These are phyloP conservation scores for Apis cerana DNA, from an alignment of 1,140 invertebrate genomes.

Conservation along the genomic window DNA sequence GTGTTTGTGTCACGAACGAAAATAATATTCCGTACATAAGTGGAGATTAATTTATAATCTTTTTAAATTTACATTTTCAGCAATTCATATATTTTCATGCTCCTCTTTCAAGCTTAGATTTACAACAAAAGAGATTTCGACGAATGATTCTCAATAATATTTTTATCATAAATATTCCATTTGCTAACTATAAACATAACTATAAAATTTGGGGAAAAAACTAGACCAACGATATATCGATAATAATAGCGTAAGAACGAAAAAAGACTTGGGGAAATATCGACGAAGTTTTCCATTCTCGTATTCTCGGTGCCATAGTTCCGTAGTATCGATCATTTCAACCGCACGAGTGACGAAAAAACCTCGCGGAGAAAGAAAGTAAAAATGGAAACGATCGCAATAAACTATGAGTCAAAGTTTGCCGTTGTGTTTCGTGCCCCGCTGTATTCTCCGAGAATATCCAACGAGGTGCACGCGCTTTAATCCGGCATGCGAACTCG, in stretches of 20 bases:
- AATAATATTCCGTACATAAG: too few relatives aligned
- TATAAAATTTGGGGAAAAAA: not conserved
- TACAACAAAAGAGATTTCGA: too few relatives aligned
- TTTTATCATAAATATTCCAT: too few relatives aligned
- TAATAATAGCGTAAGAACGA: not conserved
- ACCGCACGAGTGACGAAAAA: conserved; percentile 4
- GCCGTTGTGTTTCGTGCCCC: not conserved
- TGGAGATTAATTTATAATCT: too few relatives aligned
- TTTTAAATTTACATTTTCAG: too few relatives aligned
- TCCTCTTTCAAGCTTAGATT: too few relatives aligned
- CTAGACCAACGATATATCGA: not conserved
- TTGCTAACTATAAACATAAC: too few relatives aligned
- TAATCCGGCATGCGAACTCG: not conserved
- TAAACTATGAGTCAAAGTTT: not conserved
- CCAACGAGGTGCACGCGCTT: not conserved
- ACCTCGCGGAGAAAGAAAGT: not conserved
- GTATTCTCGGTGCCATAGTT: not conserved
- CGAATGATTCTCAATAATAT: too few relatives aligned
- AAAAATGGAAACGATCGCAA: not conserved
- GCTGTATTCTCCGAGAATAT: not conserved
- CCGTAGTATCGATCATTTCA: not conserved
- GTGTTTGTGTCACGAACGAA: too few relatives aligned
- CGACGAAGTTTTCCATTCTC: conserved; percentile 9
- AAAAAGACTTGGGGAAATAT: conserved; percentile 4
- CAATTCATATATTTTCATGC: too few relatives aligned